Percentiles rank a stretch among this genome's conserved stretches.
These are phyloP conservation scores for Microcebus murinus DNA, from an alignment of 2,113 vertebrate species.

Conservation along the genomic window DNA sequence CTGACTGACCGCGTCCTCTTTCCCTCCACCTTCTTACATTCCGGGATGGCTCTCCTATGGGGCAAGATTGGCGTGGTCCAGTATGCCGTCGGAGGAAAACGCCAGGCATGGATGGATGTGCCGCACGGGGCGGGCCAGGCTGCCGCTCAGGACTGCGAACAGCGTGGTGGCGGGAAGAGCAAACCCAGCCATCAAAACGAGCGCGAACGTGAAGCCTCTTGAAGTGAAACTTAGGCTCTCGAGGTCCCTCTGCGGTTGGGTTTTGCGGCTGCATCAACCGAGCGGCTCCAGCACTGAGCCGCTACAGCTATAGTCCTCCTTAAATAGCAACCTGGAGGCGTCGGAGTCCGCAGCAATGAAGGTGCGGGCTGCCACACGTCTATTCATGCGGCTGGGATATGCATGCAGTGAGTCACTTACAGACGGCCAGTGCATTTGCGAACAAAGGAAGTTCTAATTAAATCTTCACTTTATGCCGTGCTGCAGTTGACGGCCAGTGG, in stretches of 20 bases:
- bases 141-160: no score
- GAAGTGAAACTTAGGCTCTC: not conserved
- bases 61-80: no score
- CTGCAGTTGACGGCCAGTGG: constrained; percentile 29
- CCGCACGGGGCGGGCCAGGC: no score
- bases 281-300: not conserved
- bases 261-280: not conserved
- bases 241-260: accelerated
- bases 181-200: accelerated
- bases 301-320: not conserved
- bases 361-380: not conserved
- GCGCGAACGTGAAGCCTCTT: accelerated
- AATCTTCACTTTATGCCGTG: not conserved
- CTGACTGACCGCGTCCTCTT: no score
- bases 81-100: no score
- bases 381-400: not conserved
- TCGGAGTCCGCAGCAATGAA: not conserved
- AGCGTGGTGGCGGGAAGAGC: accelerated
- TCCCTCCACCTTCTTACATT: no score
- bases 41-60: no score
- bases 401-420: not conserved
- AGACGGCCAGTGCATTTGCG: constrained; percentile 5
- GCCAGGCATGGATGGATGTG: no score
- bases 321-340: not conserved
- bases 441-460: constrained; percentile 66